These are phyloP conservation scores for Diorhabda elongata DNA, from an alignment of 1,140 invertebrate species.

Conservation along the genomic window DNA sequence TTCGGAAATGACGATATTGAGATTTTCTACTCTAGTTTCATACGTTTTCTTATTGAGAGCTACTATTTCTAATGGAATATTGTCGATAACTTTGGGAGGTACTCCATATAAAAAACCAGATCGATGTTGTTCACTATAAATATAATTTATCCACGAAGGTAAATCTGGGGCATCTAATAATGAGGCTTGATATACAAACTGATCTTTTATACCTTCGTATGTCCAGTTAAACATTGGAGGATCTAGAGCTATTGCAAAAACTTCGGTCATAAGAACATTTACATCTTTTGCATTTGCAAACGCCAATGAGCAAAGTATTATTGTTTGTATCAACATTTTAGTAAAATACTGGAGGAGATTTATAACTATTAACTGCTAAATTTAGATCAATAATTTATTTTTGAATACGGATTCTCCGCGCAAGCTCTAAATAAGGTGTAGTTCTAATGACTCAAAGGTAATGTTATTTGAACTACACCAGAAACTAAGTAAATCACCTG, in stretches of 20 bases:
- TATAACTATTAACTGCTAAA: background rate
- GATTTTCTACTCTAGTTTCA: conserved; percentile 62
- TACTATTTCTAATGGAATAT: conserved; percentile 66
- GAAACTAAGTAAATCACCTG: too few relatives aligned
- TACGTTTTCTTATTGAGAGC: conserved; percentile 73
- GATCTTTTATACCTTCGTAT: conserved; percentile 58
- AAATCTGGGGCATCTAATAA: conserved; percentile 71
- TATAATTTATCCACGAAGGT: conserved; percentile 77
- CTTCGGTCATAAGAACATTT: conserved; percentile 58
- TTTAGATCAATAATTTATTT: conserved; percentile 7
- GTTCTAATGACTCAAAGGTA: background rate
- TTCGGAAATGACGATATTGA: conserved; percentile 61
- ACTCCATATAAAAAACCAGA: conserved; percentile 77
- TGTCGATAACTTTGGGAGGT: conserved; percentile 58
- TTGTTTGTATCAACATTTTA: too few relatives aligned
- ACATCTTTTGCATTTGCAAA: conserved; percentile 26
- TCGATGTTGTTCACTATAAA: conserved; percentile 68
- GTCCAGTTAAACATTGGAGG: conserved; percentile 66
- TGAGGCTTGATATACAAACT: conserved; percentile 65
- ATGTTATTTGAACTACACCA: too few relatives aligned
- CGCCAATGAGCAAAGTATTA: too few relatives aligned
- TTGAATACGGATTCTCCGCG: background rate
- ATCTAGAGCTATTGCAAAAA: conserved; percentile 60
- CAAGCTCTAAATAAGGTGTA: conserved; percentile 1
- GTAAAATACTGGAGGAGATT: too few relatives aligned